These are phyloP conservation scores for Trichomycterus rosablanca DNA, from an alignment of 2,113 vertebrate genomes.

Conservation along the genomic window DNA sequence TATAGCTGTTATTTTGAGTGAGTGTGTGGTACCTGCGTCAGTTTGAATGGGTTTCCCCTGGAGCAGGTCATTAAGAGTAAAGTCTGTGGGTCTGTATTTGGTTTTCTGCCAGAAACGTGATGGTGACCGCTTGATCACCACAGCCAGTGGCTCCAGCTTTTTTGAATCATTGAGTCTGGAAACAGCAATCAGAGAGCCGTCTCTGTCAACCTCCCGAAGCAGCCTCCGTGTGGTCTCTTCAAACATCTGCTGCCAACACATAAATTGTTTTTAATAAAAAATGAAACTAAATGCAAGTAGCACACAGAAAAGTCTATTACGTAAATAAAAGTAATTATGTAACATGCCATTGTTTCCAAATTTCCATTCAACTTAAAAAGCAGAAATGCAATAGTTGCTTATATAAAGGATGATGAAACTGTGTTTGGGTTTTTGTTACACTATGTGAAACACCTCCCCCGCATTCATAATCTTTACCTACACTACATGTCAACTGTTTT, in stretches of 20 bases:
- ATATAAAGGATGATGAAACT: no score
- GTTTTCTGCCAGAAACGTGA: constrained; percentile 84
- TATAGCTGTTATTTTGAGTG: no score
- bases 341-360: no score
- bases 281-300: no score
- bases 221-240: constrained; percentile 84
- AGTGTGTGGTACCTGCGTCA: constrained; percentile 29
- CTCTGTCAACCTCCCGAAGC: constrained; percentile 74
- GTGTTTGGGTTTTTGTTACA: no score
- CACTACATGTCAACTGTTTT: no score
- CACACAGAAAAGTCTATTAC: no score
- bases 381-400: no score
- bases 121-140: constrained; percentile 79
- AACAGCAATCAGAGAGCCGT: constrained; percentile 78
- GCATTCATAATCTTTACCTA: no score
- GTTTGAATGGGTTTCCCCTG: constrained; percentile 52
- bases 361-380: no score
- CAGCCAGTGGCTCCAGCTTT: constrained; percentile 75
- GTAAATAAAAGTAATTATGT: no score
- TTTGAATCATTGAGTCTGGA: constrained; percentile 76
- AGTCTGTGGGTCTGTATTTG: constrained; percentile 80
- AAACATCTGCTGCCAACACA: constrained; percentile 72
- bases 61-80: constrained; percentile 78
- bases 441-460: no score
- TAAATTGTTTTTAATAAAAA: background rate